Evolutionary conservation across 2,888 invertebrate species (phyloP).

Genomic region (Melinaea marsaeus): DNA sequence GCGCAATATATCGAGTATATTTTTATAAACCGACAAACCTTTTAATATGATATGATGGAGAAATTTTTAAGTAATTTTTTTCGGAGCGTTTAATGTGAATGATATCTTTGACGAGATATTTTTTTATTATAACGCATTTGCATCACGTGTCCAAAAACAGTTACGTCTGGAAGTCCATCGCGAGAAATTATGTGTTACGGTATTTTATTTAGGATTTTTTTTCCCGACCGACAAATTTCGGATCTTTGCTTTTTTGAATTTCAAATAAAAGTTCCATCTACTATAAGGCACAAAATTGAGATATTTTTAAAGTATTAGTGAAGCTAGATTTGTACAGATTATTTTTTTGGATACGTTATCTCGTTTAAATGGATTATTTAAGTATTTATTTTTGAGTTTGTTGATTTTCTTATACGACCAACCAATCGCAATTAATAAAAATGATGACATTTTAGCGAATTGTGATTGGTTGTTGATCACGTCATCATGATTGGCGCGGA

Average conservation of each 20-base stretch:
- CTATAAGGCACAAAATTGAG: conserved; percentile 30
- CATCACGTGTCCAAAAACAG: conserved; percentile 6
- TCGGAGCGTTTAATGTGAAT: conserved; percentile 14
- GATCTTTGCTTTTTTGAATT: not conserved
- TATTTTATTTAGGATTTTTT: too few species aligned
- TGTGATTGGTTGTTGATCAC: too few species aligned
- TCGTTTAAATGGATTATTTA: not conserved
- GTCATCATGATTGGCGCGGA: too few species aligned
- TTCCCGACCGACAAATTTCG: not conserved
- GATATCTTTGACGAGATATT: conserved; percentile 15
- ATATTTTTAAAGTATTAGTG: conserved; percentile 27
- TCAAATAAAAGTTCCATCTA: conserved; percentile 25
- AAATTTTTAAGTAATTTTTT: conserved; percentile 21
- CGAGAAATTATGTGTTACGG: not conserved
- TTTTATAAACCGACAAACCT: conserved; percentile 23
- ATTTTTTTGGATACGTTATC: conserved; percentile 15
- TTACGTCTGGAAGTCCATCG: conserved; percentile 23
- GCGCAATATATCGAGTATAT: conserved; percentile 23
- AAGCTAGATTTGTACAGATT: conserved; percentile 26
- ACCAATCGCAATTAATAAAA: too few species aligned
- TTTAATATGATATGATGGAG: conserved; percentile 22
- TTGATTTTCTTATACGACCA: too few species aligned
- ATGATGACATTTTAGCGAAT: too few species aligned
- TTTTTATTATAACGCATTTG: conserved; percentile 5
- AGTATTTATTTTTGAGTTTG: conserved; percentile 1